phyloP scores from a whole-genome alignment of 2,797 vertebrate species.

The Spinibarbus caldwelli region DNA sequence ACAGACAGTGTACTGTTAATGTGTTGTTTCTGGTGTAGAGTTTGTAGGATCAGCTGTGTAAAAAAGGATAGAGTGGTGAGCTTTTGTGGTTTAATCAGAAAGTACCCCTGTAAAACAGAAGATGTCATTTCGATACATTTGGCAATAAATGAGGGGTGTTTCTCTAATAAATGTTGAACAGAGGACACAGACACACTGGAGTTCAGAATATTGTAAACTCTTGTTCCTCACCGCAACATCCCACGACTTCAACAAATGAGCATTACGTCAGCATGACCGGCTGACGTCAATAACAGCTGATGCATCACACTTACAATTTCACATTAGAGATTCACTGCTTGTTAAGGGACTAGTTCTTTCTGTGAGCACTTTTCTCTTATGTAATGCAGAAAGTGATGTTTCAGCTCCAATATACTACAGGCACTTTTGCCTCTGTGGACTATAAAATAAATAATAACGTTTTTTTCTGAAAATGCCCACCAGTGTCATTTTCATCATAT shows the following conservation, averaged over 20 bases:
- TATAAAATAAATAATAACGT: not conserved
- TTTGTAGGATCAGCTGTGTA: not conserved
- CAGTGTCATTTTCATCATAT: not conserved
- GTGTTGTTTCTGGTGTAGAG: not conserved
- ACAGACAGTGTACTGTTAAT: not conserved
- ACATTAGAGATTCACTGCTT: conserved; percentile 11
- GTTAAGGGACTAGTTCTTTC: not conserved
- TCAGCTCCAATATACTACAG: not conserved
- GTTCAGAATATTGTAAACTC: conserved; percentile 46
- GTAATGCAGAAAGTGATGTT: not conserved
- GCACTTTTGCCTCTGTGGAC: not conserved
- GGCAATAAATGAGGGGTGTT: conserved; percentile 34
- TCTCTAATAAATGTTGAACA: conserved; percentile 23
- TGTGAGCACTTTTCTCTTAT: not conserved
- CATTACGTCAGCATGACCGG: conserved; percentile 36
- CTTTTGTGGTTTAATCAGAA: conserved; percentile 18
- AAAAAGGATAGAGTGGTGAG: not conserved
- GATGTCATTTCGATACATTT: conserved; percentile 26
- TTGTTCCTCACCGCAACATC: conserved; percentile 46
- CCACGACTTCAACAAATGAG: conserved; percentile 55
- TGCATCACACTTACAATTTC: conserved; percentile 46
- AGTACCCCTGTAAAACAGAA: conserved; percentile 28
- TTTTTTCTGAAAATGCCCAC: not conserved
- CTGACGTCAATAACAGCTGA: conserved; percentile 41
- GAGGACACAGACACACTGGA: not conserved